Evolutionary conservation across 37 sponge, comb jelly and placozoan genomes (phyloP).

Genomic region (Spongilla lacustris): DNA sequence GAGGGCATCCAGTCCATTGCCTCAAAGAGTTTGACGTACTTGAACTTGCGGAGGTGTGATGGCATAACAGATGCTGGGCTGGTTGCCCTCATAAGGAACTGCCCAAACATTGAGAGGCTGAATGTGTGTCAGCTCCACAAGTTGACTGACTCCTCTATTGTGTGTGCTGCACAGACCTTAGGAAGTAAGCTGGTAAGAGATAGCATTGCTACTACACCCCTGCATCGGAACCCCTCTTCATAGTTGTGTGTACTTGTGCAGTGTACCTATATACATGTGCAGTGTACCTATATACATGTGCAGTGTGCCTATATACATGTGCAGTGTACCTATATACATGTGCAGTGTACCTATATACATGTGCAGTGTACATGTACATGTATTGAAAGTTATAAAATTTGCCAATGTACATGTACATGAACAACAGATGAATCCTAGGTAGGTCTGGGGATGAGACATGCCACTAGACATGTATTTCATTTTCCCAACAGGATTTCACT

Average conservation of each 20-base stretch:
- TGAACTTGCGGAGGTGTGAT: slow-evolving; percentile 44
- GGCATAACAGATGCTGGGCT: slow-evolving; percentile 60
- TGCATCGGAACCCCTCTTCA: not conserved
- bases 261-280: too few relatives aligned
- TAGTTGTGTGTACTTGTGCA: not conserved
- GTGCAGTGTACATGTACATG: too few relatives aligned
- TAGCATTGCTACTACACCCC: not conserved
- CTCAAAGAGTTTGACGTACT: slow-evolving; percentile 16
- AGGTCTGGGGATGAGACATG: too few relatives aligned
- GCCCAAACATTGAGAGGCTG: slow-evolving; percentile 62
- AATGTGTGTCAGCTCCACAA: slow-evolving; percentile 56
- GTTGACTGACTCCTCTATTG: slow-evolving; percentile 47
- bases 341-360: too few relatives aligned
- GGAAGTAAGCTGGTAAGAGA: slow-evolving; percentile 61
- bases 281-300: too few relatives aligned
- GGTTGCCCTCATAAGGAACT: slow-evolving; percentile 52
- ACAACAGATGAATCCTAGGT: too few relatives aligned
- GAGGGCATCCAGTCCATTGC: slow-evolving; percentile 41
- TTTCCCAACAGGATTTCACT: too few relatives aligned
- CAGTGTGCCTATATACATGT: too few relatives aligned
- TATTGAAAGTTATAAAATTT: too few relatives aligned
- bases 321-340: too few relatives aligned
- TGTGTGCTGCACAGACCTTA: slow-evolving; percentile 41
- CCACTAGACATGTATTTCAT: too few relatives aligned
- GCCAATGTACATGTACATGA: too few relatives aligned